Base-by-base conservation (phyloP, 2,888 invertebrate genomes). In the Rhingia campestris region DNA sequence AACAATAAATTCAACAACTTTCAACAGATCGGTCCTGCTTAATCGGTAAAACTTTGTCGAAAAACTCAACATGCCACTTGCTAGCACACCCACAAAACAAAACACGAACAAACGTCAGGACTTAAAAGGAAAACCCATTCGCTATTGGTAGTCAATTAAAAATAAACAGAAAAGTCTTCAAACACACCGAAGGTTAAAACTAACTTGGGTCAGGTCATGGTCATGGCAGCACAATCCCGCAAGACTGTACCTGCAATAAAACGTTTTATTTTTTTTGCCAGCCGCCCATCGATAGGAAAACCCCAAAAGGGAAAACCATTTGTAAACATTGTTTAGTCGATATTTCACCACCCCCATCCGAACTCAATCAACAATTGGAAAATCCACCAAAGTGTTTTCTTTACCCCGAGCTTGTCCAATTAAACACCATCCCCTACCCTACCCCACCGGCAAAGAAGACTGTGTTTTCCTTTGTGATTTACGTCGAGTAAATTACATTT, bases 321-420 rank as follows among this genome's bases (percentile, higher is more conserved):
- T 14, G 2, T 5, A 41, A 14, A n/a, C 10, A 10, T 76, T 85
- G 81, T 85, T 85, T 80, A 35, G 72, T 85, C 85, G 80, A 85
- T 85, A 81, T 58, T 47, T 9, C 14, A 49, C 63, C 32, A 7
- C 59, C 61, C 63, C 32, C 14, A 7, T 22, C 22, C 22, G 2
- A 22, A 22, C 6, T 9, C 12, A n/a, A 64, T 66, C 67, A 56
- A 67, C 66, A 67, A 77, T 77, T 49, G 70, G 63, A 53, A 77
- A 67, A 58, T 37, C 37, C 22, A 22, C 22, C 59, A 61, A 82
- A 82, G 79, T 82, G 82, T 79, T 79, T 69, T 67, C 37, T 45
- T 53, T 22, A 22, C 22, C 22, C 22, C 22, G 22, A n/a, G 49
- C 58, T 54, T 35, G 79, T 64, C 66, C 79, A 70, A 75, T 75